Percentiles rank a stretch among this genome's conserved stretches.
Conservation (phyloP, 2,888 invertebrate genomes). For the Lycia hirtaria region DNA sequence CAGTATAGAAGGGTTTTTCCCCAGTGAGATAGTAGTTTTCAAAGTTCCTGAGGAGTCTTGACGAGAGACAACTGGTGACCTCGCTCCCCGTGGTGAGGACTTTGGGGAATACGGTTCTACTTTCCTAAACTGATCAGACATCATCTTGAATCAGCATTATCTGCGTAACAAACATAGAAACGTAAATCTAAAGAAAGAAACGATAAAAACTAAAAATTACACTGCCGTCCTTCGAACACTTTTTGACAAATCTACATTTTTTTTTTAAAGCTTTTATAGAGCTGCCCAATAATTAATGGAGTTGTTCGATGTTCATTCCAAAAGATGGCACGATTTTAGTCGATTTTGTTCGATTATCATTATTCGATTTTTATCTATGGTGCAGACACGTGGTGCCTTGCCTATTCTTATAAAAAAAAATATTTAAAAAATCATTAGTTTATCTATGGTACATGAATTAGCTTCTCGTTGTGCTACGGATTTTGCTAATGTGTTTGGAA, state of each 20-base stretch:
- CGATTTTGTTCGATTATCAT: constrained; percentile 8
- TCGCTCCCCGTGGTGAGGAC: constrained; percentile 96
- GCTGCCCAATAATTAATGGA: not conserved
- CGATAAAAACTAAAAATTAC: constrained; percentile 69
- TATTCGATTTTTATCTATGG: constrained; percentile 51
- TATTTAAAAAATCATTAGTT: constrained; percentile 57
- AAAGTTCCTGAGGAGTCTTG: constrained; percentile 99
- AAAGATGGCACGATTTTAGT: constrained; percentile 3
- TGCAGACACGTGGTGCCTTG: constrained; percentile 61
- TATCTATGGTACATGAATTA: constrained; percentile 79
- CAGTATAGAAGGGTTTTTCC: constrained; percentile 98
- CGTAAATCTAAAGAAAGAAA: constrained; percentile 71
- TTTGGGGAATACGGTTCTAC: constrained; percentile 98
- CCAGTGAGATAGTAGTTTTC: constrained; percentile 98
- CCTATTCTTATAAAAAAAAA: constrained; percentile 51
- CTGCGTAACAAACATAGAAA: constrained; percentile 70
- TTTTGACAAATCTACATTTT: constrained; percentile 64
- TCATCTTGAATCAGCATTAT: constrained; percentile 91
- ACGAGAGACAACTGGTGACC: constrained; percentile 97
- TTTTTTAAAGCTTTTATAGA: constrained; percentile 30
- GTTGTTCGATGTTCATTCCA: not conserved
- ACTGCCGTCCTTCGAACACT: constrained; percentile 52
- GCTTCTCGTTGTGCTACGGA: constrained; percentile 78
- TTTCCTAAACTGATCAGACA: constrained; percentile 96
- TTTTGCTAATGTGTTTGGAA: constrained; percentile 81